Evolutionary conservation across 2,888 invertebrate genomes (phyloP).

Genomic region (Apamea sordens): DNA sequence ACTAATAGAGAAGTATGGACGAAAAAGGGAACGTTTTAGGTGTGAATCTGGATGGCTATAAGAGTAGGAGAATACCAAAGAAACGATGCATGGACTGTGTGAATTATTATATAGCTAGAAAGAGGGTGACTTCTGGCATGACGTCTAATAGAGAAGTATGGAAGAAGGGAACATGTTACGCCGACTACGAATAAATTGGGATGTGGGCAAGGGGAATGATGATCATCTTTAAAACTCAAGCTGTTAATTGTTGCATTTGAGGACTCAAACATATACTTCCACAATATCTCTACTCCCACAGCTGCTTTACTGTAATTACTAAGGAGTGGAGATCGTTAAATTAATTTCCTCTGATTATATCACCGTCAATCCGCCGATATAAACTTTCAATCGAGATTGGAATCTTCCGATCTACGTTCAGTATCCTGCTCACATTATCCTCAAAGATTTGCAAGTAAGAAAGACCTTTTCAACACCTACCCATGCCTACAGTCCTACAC

Average conservation of each 20-base stretch:
- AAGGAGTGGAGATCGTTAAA: background rate
- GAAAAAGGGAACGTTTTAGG: too few relatives aligned
- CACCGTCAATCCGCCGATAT: background rate
- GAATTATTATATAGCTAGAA: too few relatives aligned
- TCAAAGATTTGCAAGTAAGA: conserved; percentile 32
- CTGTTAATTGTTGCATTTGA: background rate
- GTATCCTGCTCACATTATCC: conserved; percentile 37
- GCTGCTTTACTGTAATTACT: background rate
- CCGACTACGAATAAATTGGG: background rate
- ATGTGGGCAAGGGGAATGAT: too few relatives aligned
- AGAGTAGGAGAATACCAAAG: too few relatives aligned
- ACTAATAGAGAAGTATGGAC: background rate
- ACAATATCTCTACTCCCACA: background rate
- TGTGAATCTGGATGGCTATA: too few relatives aligned
- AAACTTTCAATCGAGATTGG: background rate
- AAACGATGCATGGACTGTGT: too few relatives aligned
- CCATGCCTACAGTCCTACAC: background rate
- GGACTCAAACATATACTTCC: background rate
- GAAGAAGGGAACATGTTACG: background rate
- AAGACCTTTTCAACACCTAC: conserved; percentile 29
- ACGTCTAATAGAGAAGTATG: too few relatives aligned
- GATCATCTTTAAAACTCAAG: background rate
- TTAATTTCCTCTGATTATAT: background rate
- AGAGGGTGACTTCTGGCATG: too few relatives aligned
- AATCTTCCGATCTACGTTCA: background rate